Conservation (phyloP, 2,113 vertebrate species). For the Aspidoscelis tigris region DNA sequence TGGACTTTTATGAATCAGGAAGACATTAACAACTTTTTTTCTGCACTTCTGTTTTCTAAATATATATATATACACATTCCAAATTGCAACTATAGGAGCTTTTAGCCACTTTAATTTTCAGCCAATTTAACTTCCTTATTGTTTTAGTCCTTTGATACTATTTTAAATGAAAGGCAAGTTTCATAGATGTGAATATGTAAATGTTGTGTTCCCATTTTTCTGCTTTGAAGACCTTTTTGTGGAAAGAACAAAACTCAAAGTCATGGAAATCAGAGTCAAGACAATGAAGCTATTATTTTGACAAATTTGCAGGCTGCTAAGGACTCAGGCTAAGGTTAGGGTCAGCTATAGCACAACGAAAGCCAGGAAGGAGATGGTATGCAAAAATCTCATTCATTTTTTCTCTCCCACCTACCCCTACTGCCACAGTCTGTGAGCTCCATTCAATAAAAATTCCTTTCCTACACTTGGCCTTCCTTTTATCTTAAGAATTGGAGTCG, state of each 20-base stretch:
- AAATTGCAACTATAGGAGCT: background rate
- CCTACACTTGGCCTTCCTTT: constrained; percentile 40
- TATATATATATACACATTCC: background rate
- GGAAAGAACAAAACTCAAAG: constrained; percentile 25
- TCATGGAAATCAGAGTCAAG: constrained; percentile 27
- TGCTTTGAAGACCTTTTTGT: rapidly evolving
- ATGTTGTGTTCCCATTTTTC: rapidly evolving
- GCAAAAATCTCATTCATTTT: constrained; percentile 37
- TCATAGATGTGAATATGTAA: background rate
- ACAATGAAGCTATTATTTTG: constrained; percentile 49
- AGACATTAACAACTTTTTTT: background rate
- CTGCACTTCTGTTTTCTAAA: too few species aligned
- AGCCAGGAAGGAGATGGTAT: background rate
- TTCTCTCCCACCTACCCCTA: background rate
- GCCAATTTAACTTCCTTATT: background rate
- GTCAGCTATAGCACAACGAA: constrained; percentile 22
- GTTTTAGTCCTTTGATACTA: background rate
- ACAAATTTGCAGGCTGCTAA: background rate
- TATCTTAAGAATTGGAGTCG: constrained; percentile 9
- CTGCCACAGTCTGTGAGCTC: constrained; percentile 31
- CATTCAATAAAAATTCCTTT: constrained; percentile 52
- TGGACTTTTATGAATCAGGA: background rate
- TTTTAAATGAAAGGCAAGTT: background rate
- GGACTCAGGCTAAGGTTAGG: constrained; percentile 9
- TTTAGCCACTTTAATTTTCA: background rate